A percentile compares a stretch with the other conserved stretches of the same genome.
Conservation (phyloP, 2,113 vertebrate species). For the Vicugna pacos region DNA sequence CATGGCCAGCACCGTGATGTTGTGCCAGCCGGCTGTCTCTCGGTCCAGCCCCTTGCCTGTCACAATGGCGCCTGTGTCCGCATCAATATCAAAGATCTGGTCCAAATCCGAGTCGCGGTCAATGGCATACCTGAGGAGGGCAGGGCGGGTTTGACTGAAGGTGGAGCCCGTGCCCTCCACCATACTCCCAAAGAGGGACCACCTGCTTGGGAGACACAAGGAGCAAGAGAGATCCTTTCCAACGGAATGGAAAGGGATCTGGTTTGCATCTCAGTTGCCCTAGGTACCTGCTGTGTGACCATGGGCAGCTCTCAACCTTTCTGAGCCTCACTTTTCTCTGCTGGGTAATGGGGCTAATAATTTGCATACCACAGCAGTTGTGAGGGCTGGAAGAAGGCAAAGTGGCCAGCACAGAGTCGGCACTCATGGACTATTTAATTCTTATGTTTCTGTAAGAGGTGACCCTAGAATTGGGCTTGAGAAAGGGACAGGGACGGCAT, state of each 20-base stretch:
- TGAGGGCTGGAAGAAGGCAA: neutral
- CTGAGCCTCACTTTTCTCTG: neutral
- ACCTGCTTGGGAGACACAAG: neutral
- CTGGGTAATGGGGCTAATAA: neutral
- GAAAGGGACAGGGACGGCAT: neutral
- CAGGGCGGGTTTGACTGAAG: conserved; percentile 55
- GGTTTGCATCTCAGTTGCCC: neutral
- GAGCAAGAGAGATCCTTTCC: neutral
- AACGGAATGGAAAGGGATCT: neutral
- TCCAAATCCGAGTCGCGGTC: conserved; percentile 93
- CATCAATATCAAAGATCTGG: conserved; percentile 96
- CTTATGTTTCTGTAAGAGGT: neutral
- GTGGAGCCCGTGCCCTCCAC: neutral
- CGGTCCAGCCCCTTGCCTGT: conserved; percentile 95
- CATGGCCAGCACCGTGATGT: conserved; percentile 96
- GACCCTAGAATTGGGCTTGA: neutral
- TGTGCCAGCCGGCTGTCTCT: conserved; percentile 98
- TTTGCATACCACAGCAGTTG: neutral
- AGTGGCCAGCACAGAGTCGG: neutral
- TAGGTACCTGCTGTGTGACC: neutral
- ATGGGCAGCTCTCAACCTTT: neutral
- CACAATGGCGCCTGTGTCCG: conserved; percentile 93
- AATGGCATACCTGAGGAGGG: conserved; percentile 92
- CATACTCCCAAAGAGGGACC: neutral
- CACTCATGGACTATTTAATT: neutral